Evolutionary conservation across 2,888 invertebrate species (phyloP).

Genomic region (Nemotelus nigrinus): DNA sequence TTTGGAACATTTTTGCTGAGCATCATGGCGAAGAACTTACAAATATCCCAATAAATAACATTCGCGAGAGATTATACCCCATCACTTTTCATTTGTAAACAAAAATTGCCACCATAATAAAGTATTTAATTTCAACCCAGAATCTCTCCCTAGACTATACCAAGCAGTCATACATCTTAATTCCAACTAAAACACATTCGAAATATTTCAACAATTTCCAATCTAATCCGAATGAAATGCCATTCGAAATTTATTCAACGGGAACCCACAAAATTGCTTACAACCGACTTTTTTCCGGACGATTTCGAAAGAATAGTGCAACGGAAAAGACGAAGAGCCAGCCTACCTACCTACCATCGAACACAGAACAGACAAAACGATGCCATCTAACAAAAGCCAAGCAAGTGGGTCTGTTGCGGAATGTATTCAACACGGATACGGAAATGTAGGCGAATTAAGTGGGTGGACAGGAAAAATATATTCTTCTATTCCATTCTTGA

Average conservation of each 20-base stretch:
- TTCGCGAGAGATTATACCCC: no score
- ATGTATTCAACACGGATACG: not conserved
- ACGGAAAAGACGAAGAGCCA: not conserved
- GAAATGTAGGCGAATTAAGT: slow-evolving; percentile 6
- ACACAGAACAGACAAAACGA: not conserved
- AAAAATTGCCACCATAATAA: no score
- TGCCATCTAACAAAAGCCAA: not conserved
- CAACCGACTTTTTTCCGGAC: slow-evolving; percentile 31
- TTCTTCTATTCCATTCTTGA: slow-evolving; percentile 21
- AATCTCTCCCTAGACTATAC: no score
- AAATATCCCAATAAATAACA: no score
- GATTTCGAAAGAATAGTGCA: not conserved
- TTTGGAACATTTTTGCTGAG: no score
- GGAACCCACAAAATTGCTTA: slow-evolving; percentile 42
- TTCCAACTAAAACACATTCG: not conserved
- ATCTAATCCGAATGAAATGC: slow-evolving; percentile 36
- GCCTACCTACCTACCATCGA: not conserved
- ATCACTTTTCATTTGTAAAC: no score
- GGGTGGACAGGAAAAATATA: slow-evolving; percentile 20
- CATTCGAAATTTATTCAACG: slow-evolving; percentile 34
- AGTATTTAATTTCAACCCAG: no score
- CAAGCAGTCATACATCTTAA: no score
- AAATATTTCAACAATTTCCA: slow-evolving; percentile 41
- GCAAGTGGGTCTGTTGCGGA: not conserved
- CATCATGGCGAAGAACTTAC: no score